phyloP scores from a whole-genome alignment of 2,113 vertebrate genomes.

The Pardalotus punctatus region DNA sequence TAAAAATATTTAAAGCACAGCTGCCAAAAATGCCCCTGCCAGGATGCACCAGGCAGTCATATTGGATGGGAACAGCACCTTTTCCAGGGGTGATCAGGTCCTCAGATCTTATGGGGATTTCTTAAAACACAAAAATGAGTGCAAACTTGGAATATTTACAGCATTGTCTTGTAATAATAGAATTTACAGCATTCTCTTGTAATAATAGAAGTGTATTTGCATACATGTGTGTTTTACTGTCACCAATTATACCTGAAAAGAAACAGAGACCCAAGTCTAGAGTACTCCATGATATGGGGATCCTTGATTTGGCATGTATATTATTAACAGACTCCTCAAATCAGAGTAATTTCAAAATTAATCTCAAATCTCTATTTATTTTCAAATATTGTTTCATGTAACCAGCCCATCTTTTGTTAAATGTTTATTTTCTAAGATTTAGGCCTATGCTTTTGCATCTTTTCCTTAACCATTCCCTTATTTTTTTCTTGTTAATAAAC shows the following conservation, averaged over 20 bases:
- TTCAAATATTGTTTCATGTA: neutral
- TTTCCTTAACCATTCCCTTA: neutral
- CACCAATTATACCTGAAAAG: neutral
- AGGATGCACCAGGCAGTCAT: neutral
- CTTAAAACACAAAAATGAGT: neutral
- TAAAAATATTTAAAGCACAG: neutral
- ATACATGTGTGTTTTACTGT: neutral
- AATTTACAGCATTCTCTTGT: neutral
- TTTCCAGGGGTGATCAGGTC: neutral
- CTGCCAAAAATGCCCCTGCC: neutral
- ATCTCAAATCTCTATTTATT: neutral
- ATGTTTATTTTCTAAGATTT: neutral
- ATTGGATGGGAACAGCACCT: rapidly evolving
- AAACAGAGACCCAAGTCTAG: neutral
- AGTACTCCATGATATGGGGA: neutral
- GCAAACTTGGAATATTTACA: neutral
- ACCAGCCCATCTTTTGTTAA: neutral
- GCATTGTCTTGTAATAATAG: neutral
- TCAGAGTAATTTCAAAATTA: neutral
- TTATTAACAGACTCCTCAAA: neutral
- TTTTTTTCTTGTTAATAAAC: neutral
- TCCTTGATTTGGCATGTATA: neutral
- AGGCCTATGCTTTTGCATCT: neutral
- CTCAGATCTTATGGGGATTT: neutral
- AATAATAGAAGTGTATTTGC: neutral